Percentiles rank a stretch among this genome's conserved stretches.
Conservation (phyloP, 2,888 invertebrate genomes). For the Meghimatium bilineatum region DNA sequence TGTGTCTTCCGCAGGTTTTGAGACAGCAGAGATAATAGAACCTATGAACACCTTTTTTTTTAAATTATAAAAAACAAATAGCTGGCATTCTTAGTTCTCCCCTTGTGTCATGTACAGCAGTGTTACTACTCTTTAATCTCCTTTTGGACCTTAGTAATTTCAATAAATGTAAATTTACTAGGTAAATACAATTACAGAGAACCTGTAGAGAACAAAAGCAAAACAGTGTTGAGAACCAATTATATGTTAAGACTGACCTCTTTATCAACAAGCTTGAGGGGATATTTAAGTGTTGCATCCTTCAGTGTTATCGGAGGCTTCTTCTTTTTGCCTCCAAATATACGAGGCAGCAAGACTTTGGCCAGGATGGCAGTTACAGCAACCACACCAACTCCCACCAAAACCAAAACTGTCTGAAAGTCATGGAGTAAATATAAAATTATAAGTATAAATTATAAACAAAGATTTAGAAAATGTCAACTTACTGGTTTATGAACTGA, state of each 20-base stretch:
- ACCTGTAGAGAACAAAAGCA: neutral
- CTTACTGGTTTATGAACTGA: too few species aligned
- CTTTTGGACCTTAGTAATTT: neutral
- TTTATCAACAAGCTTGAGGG: slow-evolving; percentile 25
- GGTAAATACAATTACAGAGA: neutral
- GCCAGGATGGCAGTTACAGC: slow-evolving; percentile 81
- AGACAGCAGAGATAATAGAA: too few species aligned
- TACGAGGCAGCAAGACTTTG: slow-evolving; percentile 81
- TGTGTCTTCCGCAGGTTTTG: too few species aligned
- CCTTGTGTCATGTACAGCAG: too few species aligned
- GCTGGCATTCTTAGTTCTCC: too few species aligned
- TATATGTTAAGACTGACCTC: neutral
- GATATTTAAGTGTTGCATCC: slow-evolving; percentile 90
- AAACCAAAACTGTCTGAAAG: slow-evolving; percentile 81
- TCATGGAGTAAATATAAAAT: neutral
- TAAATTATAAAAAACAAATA: too few species aligned
- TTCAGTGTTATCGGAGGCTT: slow-evolving; percentile 83
- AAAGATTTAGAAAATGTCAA: too few species aligned
- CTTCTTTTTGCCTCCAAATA: slow-evolving; percentile 83
- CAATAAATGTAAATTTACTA: neutral
- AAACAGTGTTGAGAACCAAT: neutral
- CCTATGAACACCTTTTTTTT: too few species aligned
- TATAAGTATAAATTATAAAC: neutral
- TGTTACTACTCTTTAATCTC: too few species aligned
- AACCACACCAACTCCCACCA: slow-evolving; percentile 81